Evolutionary conservation across 1,140 invertebrate species (phyloP), one percentile per base, ranked within the genome.

Genomic region (Agrilus planipennis): DNA sequence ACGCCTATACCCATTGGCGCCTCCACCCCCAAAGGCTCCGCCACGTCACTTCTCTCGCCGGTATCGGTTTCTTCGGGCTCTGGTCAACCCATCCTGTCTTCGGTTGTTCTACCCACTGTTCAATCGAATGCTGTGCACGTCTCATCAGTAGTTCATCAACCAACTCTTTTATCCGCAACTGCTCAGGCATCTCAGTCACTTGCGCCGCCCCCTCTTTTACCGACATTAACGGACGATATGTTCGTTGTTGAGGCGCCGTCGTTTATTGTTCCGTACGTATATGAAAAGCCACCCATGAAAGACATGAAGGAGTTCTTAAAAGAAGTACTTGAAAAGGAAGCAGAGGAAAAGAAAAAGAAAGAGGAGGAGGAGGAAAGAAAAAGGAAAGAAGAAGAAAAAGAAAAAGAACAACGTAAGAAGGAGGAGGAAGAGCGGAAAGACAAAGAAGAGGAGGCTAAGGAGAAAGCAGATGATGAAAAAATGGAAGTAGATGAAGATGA

Each of bases 181-280:
- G 44, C 47, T 11, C 39, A 53, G 21, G 55, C 51, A 45, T 41
- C 51, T 53, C 53, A 58, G 40, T 61, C 71, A 15, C 65, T 71
- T 27, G 52, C 64, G n/a, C 58, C 63, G 34, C 37, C 72, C 19
- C 71, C 70, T 31, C 75, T 85, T 36, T 59, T 86, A 44, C 81
- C 84, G 0, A 79, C 82, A 3, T 65, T 89, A 3, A 88, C 84
- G 4, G 86, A 91, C 58, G 84, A 89, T 51, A 89, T 89, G 79
- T 89, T 82, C 63, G 84, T 89, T 1, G 79, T 90, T 6, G 86
- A 91, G 64, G 86, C 86, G 16, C 87, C 87, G 3, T 89, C 85
- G 10, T 89, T 91, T 55, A 88, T 91, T 55, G 57, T 90, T 47
- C 87, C 87, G 27, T 90, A 89, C 61, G 84, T 91, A n/a, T 89